Conservation (phyloP, 2,113 vertebrate genomes). For the Pardalotus punctatus region DNA sequence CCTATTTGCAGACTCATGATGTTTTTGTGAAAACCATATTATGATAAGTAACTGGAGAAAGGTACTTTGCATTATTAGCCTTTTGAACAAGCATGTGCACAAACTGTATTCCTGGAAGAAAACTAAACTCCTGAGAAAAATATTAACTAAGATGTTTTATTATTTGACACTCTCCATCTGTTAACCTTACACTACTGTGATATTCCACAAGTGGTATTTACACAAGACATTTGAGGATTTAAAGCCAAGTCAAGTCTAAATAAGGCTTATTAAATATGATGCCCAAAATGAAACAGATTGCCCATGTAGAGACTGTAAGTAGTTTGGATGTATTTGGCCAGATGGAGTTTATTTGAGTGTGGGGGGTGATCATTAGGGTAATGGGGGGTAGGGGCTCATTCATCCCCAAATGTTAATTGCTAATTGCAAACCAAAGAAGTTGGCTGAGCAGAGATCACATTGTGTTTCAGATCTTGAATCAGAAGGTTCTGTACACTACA, state of each 20-base stretch:
- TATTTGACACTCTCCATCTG: constrained; percentile 12
- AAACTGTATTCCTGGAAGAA: background rate
- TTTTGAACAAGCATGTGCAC: background rate
- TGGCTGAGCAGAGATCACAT: background rate
- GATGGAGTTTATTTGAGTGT: background rate
- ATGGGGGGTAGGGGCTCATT: fast-evolving
- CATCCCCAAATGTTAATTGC: background rate
- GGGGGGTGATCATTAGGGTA: background rate
- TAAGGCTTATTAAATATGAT: background rate
- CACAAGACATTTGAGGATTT: background rate
- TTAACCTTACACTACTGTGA: background rate
- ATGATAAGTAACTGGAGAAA: background rate
- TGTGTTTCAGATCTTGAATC: background rate
- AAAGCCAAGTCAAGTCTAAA: background rate
- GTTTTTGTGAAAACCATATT: background rate
- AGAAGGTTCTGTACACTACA: background rate
- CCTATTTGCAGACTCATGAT: background rate
- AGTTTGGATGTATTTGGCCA: background rate
- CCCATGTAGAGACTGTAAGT: background rate
- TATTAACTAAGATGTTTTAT: background rate
- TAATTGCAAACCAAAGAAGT: background rate
- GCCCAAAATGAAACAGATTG: background rate
- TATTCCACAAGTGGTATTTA: background rate
- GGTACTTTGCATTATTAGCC: background rate
- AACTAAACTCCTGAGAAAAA: background rate